Evolutionary conservation across 2,797 vertebrate species (phyloP), one percentile per base, ranked within the genome.

Genomic region (Alfaro cultratus): DNA sequence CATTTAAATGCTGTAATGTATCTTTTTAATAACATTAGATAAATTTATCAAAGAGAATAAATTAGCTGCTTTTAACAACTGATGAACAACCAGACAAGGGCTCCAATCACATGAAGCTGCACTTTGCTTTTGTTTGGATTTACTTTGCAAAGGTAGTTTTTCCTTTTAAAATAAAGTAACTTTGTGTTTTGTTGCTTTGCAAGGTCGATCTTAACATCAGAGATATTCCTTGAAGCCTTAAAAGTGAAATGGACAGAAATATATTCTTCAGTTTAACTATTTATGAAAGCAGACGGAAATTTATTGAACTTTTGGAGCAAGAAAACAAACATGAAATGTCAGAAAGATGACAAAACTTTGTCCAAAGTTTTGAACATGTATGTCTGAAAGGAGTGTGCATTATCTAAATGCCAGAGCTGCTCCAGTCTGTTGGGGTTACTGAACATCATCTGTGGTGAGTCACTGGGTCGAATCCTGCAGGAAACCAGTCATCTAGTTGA

Each of bases 401-500:
- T 26, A 55, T 62, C 75, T 46, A 73, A 1, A 47, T 1, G 4
- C 4, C 72, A 6, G 70, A 75, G 80, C n/a, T 47, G 75, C 55
- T 81, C 53, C 80, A 77, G 23, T 83, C 77, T 83, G 84, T 74
- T 36, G 4, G 41, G 26, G 46, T 18, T 2, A 15, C 49, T 67
- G 57, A 57, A 81, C 7, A 57, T 74, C 72, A 72, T 77, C 64
- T 7, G 34, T 29, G 47, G 39, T 46, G 85, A 89, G 78, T 91
- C 85, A 87, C 41, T 0, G 62, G 57, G 76, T 89, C 49, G 80
- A 74, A 43, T 29, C 82, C 85, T 73, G 78, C 80, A 79, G 73
- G 80, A 75, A 85, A 78, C 86, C 87, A 89, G 64, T 89, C 89
- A 88, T 76, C 75, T 81, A 43, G 7, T 34, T 21, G 67, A 78